Base-by-base conservation (phyloP, 2,113 vertebrate genomes). In the Coptodon rendalli region DNA sequence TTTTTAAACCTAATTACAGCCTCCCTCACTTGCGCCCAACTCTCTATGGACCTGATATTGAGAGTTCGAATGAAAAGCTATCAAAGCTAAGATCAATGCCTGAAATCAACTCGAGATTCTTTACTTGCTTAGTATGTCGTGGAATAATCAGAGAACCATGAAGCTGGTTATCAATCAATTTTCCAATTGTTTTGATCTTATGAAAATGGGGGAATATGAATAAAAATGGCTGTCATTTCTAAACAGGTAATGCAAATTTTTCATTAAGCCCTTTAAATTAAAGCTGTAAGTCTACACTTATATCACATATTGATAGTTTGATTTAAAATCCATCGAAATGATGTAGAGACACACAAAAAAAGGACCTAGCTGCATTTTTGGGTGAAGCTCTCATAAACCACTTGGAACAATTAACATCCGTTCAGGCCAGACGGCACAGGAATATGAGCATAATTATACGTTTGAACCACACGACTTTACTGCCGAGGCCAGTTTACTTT, bases 61-160 rank as follows among this genome's bases (percentile, higher is more conserved):
- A 50, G 9, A 50, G 45, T 52, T 78, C 1, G 2, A 12, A 31
- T 52, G 45, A 78, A 78, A 50, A 13, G 45, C 45, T 31, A 78
- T 5, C 17, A 78, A 78, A 78, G 11, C 27, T 50, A 52, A 34
- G 27, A 31, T 78, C 27, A n/a, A 78, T n/a, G 27, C 3, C 3
- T 34, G 45, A 50, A 52, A 78, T 52, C 45, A 31, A 52, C 45
- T 52, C 1, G 10, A 78, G 6, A 52, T 0, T 31, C 1, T 31
- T 78, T 31, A 50, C 27, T 19, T 78, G 71, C 43, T 78, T 31
- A n/a, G 16, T 78, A 52, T 78, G 22, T 0, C 1, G 0, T 48
- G 13, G 22, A 48, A 27, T 73, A 48, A 45, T 27, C 22, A 24
- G 0, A 43, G 22, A 48, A 27, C 40, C 0, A 48, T 48, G 40